Evolutionary conservation across 2,888 invertebrate species (phyloP).

Genomic region (Cerastoderma edule): DNA sequence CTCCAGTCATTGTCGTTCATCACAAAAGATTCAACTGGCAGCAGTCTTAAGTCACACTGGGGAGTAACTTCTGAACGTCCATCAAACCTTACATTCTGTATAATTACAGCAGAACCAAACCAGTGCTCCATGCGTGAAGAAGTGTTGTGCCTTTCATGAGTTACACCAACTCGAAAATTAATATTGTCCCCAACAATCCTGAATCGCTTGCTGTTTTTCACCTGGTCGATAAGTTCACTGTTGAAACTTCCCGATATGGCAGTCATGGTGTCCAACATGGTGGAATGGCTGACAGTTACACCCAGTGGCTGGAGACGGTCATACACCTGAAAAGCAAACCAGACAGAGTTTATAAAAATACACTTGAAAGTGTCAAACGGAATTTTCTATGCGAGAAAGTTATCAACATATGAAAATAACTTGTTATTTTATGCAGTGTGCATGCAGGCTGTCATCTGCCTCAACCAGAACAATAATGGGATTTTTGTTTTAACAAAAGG

Average conservation of each 20-base stretch:
- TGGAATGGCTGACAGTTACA: conserved; percentile 1
- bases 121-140: conserved; percentile 8
- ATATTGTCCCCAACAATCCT: conserved; percentile 14
- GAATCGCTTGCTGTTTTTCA: neutral
- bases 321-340: conserved; percentile 10
- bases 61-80: neutral
- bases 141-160: neutral
- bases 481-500: too few species aligned
- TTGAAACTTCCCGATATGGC: conserved; percentile 2
- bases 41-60: neutral
- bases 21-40: conserved; percentile 3
- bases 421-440: too few species aligned
- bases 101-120: conserved; percentile 13
- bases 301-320: conserved; percentile 21
- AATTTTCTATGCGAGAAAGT: too few species aligned
- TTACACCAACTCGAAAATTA: conserved; percentile 2
- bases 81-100: conserved; percentile 6
- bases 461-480: too few species aligned
- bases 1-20: conserved; percentile 5
- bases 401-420: too few species aligned
- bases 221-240: neutral
- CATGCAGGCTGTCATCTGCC: too few species aligned
- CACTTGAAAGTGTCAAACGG: neutral
- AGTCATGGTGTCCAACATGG: neutral
- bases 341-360: neutral